phyloP scores from a whole-genome alignment of 2,888 invertebrate genomes.

The Merodon equestris region DNA sequence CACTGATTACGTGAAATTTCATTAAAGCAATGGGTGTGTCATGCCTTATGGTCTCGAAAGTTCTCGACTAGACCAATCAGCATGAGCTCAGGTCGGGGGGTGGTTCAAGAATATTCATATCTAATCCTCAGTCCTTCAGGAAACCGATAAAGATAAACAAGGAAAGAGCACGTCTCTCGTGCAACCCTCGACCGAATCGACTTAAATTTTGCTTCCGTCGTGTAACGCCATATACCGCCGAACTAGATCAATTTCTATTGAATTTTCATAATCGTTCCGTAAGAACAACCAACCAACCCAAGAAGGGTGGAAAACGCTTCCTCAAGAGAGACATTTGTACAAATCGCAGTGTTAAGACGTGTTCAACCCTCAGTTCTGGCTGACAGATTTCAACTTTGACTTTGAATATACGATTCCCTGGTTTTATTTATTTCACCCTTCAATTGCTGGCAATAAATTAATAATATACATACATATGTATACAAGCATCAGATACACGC shows the following conservation, averaged over 20 bases:
- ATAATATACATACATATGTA: conserved; percentile 23
- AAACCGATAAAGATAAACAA: too few species aligned
- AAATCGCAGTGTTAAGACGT: conserved; percentile 14
- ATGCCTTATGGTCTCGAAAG: too few species aligned
- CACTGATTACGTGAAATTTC: too few species aligned
- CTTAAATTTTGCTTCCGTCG: too few species aligned
- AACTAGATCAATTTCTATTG: conserved; percentile 31
- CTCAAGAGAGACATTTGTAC: conserved; percentile 19
- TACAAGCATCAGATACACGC: conserved; percentile 31
- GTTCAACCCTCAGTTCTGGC: conserved; percentile 3
- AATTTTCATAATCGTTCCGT: conserved; percentile 34
- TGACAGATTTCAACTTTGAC: conserved; percentile 2
- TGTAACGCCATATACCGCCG: too few species aligned
- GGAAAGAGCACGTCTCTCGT: too few species aligned
- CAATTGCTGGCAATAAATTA: conserved; percentile 38
- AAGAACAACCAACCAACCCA: not conserved
- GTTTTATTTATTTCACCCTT: conserved; percentile 36
- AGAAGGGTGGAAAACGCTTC: not conserved
- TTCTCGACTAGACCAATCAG: too few species aligned
- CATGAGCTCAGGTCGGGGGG: too few species aligned
- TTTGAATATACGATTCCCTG: not conserved
- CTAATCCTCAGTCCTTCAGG: too few species aligned
- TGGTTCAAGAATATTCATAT: too few species aligned
- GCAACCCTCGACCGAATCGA: too few species aligned
- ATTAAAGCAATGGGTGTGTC: too few species aligned